Conservation (phyloP, 2,888 invertebrate genomes). For the Leucania comma region DNA sequence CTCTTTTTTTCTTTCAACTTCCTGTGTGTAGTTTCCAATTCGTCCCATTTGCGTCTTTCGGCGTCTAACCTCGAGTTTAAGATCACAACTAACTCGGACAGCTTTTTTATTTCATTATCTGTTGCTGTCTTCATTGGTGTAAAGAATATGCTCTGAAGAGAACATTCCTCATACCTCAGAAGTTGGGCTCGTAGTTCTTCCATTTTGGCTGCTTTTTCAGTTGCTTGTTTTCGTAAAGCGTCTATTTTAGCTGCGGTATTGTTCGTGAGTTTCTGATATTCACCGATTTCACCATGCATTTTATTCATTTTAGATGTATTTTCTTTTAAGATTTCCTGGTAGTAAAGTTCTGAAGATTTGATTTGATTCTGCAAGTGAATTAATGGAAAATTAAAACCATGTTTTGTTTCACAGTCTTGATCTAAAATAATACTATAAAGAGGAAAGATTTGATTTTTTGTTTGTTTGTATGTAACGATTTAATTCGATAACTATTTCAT, state of each 20-base stretch:
- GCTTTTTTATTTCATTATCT: conserved; percentile 91
- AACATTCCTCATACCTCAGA: conserved; percentile 85
- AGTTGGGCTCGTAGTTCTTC: conserved; percentile 86
- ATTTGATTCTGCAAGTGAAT: conserved; percentile 86
- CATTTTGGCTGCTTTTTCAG: conserved; percentile 86
- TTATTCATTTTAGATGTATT: conserved; percentile 87
- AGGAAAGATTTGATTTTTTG: no score
- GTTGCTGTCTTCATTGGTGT: conserved; percentile 90
- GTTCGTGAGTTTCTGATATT: conserved; percentile 82
- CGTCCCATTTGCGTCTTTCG: conserved; percentile 91
- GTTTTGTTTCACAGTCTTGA: not conserved
- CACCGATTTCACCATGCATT: conserved; percentile 82
- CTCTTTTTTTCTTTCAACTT: conserved; percentile 90
- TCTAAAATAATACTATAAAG: no score
- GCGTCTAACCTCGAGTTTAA: conserved; percentile 90
- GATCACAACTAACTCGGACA: conserved; percentile 90
- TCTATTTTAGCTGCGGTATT: conserved; percentile 89
- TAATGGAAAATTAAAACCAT: no score
- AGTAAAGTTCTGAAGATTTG: conserved; percentile 83
- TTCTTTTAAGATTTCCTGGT: conserved; percentile 88
- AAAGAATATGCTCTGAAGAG: conserved; percentile 87
- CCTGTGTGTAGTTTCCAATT: conserved; percentile 89
- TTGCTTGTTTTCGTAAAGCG: conserved; percentile 84
- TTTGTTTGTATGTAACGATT: no score
- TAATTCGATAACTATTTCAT: no score